These are phyloP conservation scores for Ectobius pallidus DNA, from an alignment of 2,888 invertebrate genomes.

Conservation along the genomic window DNA sequence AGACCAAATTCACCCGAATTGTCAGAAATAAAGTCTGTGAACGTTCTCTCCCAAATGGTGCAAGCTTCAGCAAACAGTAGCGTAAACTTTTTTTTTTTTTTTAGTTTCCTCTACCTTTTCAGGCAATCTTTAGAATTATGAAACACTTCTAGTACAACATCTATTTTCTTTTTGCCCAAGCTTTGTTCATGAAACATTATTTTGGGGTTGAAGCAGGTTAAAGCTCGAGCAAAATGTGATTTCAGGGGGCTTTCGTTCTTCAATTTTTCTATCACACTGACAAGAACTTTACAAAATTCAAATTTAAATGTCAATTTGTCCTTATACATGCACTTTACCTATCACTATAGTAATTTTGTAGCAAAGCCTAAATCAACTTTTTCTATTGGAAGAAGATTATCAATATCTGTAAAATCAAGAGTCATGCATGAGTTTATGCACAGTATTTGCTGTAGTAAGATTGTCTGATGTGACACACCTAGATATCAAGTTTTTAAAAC, in stretches of 20 bases:
- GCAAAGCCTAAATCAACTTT: neutral
- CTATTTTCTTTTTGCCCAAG: neutral
- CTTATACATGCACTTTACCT: neutral
- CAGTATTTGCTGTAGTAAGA: neutral
- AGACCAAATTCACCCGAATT: neutral
- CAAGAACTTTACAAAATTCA: neutral
- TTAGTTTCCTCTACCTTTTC: neutral
- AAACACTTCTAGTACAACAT: neutral
- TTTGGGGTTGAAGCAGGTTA: neutral
- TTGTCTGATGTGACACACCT: neutral
- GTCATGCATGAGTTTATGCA: neutral
- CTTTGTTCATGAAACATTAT: neutral
- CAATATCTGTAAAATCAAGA: neutral
- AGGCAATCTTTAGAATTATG: neutral
- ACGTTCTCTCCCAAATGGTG: neutral
- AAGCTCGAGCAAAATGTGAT: neutral
- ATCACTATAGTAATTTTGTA: neutral
- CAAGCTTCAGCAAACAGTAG: neutral
- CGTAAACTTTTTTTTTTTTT: too few relatives aligned
- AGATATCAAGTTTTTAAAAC: neutral
- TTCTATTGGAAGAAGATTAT: neutral
- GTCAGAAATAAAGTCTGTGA: neutral
- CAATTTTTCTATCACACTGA: neutral
- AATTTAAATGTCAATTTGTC: neutral
- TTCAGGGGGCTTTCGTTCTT: neutral